phyloP scores from a whole-genome alignment of 2,797 vertebrate genomes.

The Clarias fuscus region DNA sequence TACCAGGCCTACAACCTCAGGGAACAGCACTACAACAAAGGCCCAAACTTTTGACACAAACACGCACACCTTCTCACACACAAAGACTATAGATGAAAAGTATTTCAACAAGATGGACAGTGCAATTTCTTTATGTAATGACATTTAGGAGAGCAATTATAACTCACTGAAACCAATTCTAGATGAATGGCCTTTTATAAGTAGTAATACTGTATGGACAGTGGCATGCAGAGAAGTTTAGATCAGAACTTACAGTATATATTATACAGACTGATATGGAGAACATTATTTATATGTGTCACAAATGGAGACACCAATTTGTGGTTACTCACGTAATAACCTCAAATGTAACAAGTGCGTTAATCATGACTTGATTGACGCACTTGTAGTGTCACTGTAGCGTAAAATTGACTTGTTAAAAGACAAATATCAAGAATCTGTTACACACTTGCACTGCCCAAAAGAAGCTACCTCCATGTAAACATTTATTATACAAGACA shows the following conservation, averaged over 20 bases:
- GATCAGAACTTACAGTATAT: neutral
- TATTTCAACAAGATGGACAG: neutral
- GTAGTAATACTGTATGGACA: neutral
- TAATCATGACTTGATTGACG: neutral
- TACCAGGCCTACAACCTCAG: constrained; percentile 76
- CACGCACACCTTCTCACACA: neutral
- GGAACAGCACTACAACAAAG: constrained; percentile 78
- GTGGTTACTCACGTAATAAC: neutral
- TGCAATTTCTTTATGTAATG: neutral
- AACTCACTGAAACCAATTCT: constrained; percentile 1
- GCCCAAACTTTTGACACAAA: constrained; percentile 72
- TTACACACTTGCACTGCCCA: constrained; percentile 42
- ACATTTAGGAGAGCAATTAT: neutral
- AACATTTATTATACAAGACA: constrained; percentile 19
- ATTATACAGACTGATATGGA: constrained; percentile 2
- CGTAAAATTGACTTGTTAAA: neutral
- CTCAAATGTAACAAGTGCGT: neutral
- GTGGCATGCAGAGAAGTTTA: constrained; percentile 12
- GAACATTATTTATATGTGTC: neutral
- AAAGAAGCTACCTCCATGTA: constrained; percentile 44
- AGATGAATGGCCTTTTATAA: neutral
- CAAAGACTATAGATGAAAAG: neutral
- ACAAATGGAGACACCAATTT: neutral
- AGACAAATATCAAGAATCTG: neutral
- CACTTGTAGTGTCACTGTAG: neutral